These are phyloP conservation scores for Tetranychus truncatus DNA, from an alignment of 2,888 invertebrate genomes.

Conservation along the genomic window DNA sequence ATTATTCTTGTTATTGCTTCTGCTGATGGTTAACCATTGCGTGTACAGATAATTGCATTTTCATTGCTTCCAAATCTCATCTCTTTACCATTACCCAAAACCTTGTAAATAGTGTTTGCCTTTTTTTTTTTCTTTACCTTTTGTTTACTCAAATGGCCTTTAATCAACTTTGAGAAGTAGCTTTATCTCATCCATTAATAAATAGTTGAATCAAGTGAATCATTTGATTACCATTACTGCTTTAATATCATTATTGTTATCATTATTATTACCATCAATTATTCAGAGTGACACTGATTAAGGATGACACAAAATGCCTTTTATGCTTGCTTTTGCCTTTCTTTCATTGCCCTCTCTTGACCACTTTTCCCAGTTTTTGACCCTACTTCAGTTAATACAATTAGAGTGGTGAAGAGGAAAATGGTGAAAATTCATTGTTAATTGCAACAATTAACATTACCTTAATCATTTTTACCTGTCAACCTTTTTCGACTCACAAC, in stretches of 20 bases:
- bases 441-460: too few relatives aligned
- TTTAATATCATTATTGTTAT: not conserved
- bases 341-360: not conserved
- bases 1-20: not conserved
- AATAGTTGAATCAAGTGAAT: not conserved
- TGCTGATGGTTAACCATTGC: not conserved
- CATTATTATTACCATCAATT: not conserved
- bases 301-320: not conserved
- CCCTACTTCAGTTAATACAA: not conserved
- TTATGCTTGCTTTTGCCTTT: not conserved
- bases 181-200: not conserved
- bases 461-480: too few relatives aligned
- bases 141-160: constrained; percentile 3
- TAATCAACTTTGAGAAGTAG: not conserved
- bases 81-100: not conserved
- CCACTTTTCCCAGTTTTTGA: not conserved
- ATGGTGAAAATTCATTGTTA: too few relatives aligned
- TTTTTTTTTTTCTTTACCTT: not conserved
- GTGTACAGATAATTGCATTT: not conserved
- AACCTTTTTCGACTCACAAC: too few relatives aligned
- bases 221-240: not conserved
- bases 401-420: too few relatives aligned
- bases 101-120: not conserved
- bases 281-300: not conserved
- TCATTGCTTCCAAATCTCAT: not conserved